These are phyloP conservation scores for Cataglyphis albicans DNA, from an alignment of 2,888 invertebrate genomes.

Conservation along the genomic window DNA sequence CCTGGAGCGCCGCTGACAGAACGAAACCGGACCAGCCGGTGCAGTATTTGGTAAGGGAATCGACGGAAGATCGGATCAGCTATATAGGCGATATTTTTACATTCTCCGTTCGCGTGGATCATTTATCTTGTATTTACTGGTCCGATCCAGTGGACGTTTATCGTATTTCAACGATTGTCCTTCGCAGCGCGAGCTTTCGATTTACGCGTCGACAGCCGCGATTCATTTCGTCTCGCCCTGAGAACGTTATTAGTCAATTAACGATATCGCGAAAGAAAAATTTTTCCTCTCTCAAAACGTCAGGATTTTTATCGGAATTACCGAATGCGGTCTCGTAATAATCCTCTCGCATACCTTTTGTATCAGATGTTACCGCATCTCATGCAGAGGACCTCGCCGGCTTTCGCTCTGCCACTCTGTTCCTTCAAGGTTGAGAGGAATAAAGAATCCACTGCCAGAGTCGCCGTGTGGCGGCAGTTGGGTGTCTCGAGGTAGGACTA, in stretches of 20 bases:
- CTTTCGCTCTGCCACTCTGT: conserved; percentile 91
- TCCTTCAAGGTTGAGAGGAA: conserved; percentile 92
- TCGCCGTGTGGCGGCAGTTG: conserved; percentile 94
- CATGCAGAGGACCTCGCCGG: conserved; percentile 90
- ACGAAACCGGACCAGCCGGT: conserved; percentile 88
- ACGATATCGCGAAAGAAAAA: not conserved
- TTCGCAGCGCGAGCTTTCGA: conserved; percentile 12
- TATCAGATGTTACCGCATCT: conserved; percentile 90
- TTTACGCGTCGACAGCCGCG: conserved; percentile 12
- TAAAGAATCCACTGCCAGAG: conserved; percentile 94
- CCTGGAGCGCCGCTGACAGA: conserved; percentile 90
- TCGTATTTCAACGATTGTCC: conserved; percentile 17
- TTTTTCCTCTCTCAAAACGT: not conserved
- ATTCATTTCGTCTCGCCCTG: not conserved
- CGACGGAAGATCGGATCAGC: conserved; percentile 31
- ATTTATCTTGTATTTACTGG: conserved; percentile 33
- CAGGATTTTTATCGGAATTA: not conserved
- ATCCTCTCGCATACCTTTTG: not conserved
- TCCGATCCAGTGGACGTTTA: conserved; percentile 10
- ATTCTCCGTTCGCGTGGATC: conserved; percentile 15
- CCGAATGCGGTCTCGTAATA: conserved; percentile 10
- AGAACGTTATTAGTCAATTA: not conserved
- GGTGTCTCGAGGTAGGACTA: conserved; percentile 89
- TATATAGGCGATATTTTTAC: conserved; percentile 62
- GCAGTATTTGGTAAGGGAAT: conserved; percentile 88